Base-by-base conservation (phyloP, 2,888 invertebrate species). In the Pandemis cinnamomeana region DNA sequence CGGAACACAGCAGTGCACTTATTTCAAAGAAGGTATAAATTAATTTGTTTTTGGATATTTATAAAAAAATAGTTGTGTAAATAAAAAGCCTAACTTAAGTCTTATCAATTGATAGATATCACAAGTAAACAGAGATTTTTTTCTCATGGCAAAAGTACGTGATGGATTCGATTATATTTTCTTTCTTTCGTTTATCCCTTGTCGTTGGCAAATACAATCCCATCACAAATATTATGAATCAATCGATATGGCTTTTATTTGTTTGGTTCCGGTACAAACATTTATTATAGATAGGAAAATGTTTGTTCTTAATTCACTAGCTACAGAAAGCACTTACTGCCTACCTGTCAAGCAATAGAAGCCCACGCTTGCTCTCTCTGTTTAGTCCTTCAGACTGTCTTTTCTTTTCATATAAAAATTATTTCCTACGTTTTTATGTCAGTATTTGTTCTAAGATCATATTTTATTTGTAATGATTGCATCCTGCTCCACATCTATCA, bases 131-230 rank as follows among this genome's bases (percentile, higher is more conserved):
- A 75, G 13, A 36, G 27, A 27, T 44, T 20, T 51, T 41, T 67
- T 66, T 11, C 48, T 44, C 48, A 66, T 46, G 67, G 46, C 75
- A 68, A 36, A 36, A 75, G 51, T 63, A 63, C 7, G 67, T 63
- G 72, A 69, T 68, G 51, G 67, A 67, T 69, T 71, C 74, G 74
- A 74, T 71, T 74, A 74, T 74, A 74, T 67, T 62, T 73, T 66
- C 66, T 61, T 71, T 74, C 71, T 74, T 74, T 71, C 67, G 66
- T 70, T 67, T 74, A 70, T 71, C 61, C 69, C 66, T 61, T 66
- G 70, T 62, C 74, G 66, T 67, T 20, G 51, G 70, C 74, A 71
- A 74, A 74, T 55, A 74, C 8, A 71, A 71, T 70, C 61, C 64
- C 46, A 74, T 71, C 61, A 61, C 74, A 71, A 74, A 74, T 74